These are phyloP conservation scores for Carassius gibelio DNA, from an alignment of 2,113 vertebrate genomes.

Conservation along the genomic window DNA sequence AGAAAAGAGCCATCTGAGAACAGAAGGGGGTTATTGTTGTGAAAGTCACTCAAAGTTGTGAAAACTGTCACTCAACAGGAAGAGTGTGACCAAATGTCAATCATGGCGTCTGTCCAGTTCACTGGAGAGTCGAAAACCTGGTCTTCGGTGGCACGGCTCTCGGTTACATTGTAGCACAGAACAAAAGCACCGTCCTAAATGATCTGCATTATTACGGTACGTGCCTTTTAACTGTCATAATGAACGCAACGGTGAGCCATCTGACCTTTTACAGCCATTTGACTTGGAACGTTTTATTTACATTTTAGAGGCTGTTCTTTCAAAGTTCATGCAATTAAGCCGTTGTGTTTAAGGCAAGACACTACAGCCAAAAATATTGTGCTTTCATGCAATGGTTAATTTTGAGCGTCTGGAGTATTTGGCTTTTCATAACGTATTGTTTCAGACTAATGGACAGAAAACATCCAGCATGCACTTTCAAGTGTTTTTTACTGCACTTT, in stretches of 20 bases:
- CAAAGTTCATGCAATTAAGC: neutral
- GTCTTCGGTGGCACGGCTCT: conserved; percentile 52
- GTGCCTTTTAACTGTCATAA: neutral
- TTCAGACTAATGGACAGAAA: neutral
- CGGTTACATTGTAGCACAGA: conserved; percentile 31
- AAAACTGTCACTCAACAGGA: conserved; percentile 59
- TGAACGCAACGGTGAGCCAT: neutral
- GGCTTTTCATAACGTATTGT: neutral
- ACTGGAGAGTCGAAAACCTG: conserved; percentile 57
- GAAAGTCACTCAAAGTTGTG: conserved; percentile 60
- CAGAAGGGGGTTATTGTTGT: conserved; percentile 60
- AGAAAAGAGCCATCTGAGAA: conserved; percentile 51
- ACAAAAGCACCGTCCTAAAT: neutral
- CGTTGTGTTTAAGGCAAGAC: neutral
- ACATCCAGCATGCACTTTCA: neutral
- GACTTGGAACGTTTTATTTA: neutral
- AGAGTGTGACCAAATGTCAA: conserved; percentile 61
- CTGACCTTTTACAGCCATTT: neutral
- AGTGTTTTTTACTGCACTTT: neutral
- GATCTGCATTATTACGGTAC: neutral
- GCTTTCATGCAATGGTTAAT: neutral
- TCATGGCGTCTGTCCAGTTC: conserved; percentile 58
- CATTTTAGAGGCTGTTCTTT: neutral
- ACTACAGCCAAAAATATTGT: neutral
- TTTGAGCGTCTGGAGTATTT: neutral